Base-by-base conservation (phyloP, 2,888 invertebrate genomes). In the Spatulosminthurus flaviceps region DNA sequence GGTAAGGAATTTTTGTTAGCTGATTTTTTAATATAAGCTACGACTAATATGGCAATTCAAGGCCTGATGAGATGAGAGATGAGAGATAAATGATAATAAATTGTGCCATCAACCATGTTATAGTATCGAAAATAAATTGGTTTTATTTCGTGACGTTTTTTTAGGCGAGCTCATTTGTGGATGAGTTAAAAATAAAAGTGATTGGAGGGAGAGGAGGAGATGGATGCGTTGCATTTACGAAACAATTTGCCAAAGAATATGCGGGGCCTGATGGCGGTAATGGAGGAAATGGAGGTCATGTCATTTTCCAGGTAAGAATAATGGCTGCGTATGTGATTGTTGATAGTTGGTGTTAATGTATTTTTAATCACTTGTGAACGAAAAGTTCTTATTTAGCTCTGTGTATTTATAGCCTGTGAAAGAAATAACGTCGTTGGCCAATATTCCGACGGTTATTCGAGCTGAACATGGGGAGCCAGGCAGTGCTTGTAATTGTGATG, bases 201-300 rank as follows among this genome's bases (percentile, higher is more conserved):
- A 87, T 90, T 0, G 99, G 93, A 0, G 99, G 99, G 0, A 92
- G 92, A 41, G 99, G 99, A 0, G 99, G 99, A 0, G 92, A 98
- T 89, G 99, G 99, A 0, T 92, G 92, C 84, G 92, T 97, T 78
- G 95, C 96, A 0, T 97, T 99, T 87, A 88, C 95, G 7, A 92
- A 92, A 81, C 89, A 92, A 11, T 95, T 92, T 91, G 90, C 91
- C 77, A 96, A 96, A 86, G 97, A 96, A 82, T 91, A 90, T 79
- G 98, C 95, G 0, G 98, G 98, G 0, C 98, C 97, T 0, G 95
- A 96, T 88, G 98, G 97, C 0, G 98, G 98, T 0, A 96, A 98
- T 88, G 99, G 98, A 0, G 99, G 99, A 0, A 92, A 94, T 87
- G 98, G 98, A 0, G 98, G 95, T 0, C 98, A 98, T 89, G 93